Percentiles rank a stretch among this genome's conserved stretches.
Evolutionary conservation across 2,888 invertebrate species (phyloP).

Genomic region (Hypomecis punctinalis): DNA sequence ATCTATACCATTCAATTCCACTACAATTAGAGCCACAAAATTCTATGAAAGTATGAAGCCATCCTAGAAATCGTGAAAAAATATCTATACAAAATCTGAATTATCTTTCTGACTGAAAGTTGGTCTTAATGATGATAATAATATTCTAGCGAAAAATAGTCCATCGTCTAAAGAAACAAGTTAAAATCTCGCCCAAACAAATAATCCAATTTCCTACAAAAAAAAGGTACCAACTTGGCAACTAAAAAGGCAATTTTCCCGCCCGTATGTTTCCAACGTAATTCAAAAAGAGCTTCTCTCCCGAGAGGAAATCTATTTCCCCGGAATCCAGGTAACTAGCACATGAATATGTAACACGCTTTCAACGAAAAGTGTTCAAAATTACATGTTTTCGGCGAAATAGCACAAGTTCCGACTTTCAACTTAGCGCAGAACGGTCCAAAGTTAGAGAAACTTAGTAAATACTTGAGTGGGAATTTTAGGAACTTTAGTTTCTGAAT

Average conservation of each 20-base stretch:
- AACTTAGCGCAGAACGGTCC: constrained; percentile 5
- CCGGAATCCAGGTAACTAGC: constrained; percentile 55
- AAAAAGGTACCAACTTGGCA: background rate
- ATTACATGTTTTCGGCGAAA: constrained; percentile 21
- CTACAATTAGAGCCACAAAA: no score
- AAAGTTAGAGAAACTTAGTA: constrained; percentile 15
- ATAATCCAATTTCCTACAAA: background rate
- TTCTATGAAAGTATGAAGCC: no score
- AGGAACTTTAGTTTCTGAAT: background rate
- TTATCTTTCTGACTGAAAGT: no score
- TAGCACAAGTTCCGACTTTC: constrained; percentile 7
- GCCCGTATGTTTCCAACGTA: constrained; percentile 49
- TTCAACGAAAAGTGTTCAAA: constrained; percentile 33
- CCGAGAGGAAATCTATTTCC: constrained; percentile 61
- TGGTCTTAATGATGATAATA: background rate
- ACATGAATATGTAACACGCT: constrained; percentile 63
- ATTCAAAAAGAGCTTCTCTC: constrained; percentile 53
- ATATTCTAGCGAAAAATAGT: no score
- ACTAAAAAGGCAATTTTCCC: background rate
- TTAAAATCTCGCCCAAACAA: no score
- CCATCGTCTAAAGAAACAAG: no score
- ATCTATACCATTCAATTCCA: no score
- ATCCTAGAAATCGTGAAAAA: no score
- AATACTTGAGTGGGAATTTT: constrained; percentile 7
- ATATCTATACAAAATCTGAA: no score